These are phyloP conservation scores for Phasia obesa DNA, from an alignment of 2,888 invertebrate species.

Conservation along the genomic window DNA sequence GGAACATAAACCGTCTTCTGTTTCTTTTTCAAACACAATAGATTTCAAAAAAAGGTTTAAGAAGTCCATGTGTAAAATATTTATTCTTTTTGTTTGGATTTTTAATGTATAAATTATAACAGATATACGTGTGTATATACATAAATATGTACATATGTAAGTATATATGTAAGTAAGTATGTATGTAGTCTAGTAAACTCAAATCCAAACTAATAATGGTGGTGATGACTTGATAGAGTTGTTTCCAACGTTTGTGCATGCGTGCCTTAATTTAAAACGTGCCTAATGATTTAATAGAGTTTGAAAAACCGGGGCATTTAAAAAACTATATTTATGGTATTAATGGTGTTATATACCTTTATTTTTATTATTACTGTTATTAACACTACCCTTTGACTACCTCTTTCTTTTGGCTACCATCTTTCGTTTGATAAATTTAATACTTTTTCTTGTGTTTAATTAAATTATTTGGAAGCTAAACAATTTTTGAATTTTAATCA, in stretches of 20 bases:
- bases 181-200: too few species aligned
- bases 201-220: slow-evolving; percentile 39
- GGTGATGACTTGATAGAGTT: slow-evolving; percentile 48
- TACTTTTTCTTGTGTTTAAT: slow-evolving; percentile 5
- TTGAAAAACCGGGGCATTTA: slow-evolving; percentile 24
- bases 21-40: too few species aligned
- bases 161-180: neutral
- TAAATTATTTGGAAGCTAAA: slow-evolving; percentile 48
- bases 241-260: slow-evolving; percentile 68
- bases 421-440: slow-evolving; percentile 51
- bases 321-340: slow-evolving; percentile 52
- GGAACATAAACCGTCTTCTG: too few species aligned
- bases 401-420: slow-evolving; percentile 52
- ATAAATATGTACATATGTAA: slow-evolving; percentile 5
- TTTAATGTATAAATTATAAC: neutral
- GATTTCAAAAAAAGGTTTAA: too few species aligned
- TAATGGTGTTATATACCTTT: slow-evolving; percentile 68
- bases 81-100: neutral
- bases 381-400: slow-evolving; percentile 58
- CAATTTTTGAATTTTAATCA: slow-evolving; percentile 69
- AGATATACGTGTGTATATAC: too few species aligned
- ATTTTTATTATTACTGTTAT: slow-evolving; percentile 35
- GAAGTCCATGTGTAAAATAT: neutral
- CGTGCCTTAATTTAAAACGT: slow-evolving; percentile 74
- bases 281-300: slow-evolving; percentile 69